phyloP scores from a whole-genome alignment of 2,888 invertebrate genomes.

The Diogma glabrata region DNA sequence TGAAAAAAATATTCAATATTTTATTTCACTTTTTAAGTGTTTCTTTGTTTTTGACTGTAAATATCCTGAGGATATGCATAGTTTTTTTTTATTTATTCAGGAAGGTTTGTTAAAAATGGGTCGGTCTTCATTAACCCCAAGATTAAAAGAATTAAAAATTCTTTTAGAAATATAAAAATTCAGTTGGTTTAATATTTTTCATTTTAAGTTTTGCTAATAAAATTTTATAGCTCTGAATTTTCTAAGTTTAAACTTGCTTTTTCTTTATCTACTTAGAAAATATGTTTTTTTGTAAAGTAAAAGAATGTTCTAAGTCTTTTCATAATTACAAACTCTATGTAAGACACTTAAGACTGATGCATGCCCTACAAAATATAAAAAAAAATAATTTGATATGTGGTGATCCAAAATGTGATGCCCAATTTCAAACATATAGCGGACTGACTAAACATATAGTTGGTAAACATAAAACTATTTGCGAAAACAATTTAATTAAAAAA shows the following conservation, averaged over 20 bases:
- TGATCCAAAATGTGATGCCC: not conserved
- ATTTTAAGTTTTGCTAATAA: not conserved
- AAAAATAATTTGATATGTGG: not conserved
- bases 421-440: not conserved
- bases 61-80: not conserved
- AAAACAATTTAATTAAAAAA: not conserved
- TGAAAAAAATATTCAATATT: not conserved
- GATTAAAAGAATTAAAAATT: constrained; percentile 3
- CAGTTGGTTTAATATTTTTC: not conserved
- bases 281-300: not conserved
- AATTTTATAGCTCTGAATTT: not conserved
- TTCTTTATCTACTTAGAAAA: too few species aligned
- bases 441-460: not conserved
- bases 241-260: not conserved
- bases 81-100: not conserved
- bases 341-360: not conserved
- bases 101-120: not conserved
- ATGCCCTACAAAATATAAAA: not conserved
- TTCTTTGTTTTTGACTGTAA: not conserved
- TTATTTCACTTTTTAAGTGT: not conserved
- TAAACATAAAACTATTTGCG: not conserved
- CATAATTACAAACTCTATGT: not conserved
- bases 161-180: not conserved
- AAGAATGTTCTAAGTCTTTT: not conserved
- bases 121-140: not conserved